These are phyloP conservation scores for Drosophila kanekoi DNA, from an alignment of 2,888 invertebrate species.

Conservation along the genomic window DNA sequence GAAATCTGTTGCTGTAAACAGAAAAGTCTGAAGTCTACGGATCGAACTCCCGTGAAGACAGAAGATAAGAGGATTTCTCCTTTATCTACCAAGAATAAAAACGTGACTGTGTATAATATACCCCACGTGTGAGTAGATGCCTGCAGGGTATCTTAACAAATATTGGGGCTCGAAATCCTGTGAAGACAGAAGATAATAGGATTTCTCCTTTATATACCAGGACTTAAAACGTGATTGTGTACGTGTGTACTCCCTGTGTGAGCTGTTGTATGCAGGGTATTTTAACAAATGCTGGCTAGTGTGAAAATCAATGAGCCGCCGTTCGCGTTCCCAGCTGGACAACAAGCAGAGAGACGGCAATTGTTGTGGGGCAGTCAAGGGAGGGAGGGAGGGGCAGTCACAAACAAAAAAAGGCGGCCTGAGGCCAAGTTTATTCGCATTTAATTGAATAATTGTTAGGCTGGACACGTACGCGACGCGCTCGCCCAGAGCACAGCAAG, in stretches of 20 bases:
- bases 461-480: conserved; percentile 79
- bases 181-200: no score
- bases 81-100: no score
- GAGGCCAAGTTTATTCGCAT: conserved; percentile 82
- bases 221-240: background rate
- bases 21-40: no score
- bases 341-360: conserved; percentile 5
- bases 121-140: background rate
- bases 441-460: conserved; percentile 85
- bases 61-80: no score
- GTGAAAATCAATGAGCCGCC: conserved; percentile 71
- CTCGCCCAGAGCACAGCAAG: conserved; percentile 31
- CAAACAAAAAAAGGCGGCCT: conserved; percentile 2
- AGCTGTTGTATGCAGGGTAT: conserved; percentile 23
- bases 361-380: background rate
- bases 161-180: background rate
- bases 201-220: no score
- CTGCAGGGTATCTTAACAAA: conserved; percentile 46
- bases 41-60: no score
- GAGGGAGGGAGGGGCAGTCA: conserved; percentile 18
- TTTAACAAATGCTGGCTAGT: conserved; percentile 57
- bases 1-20: no score
- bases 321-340: conserved; percentile 40
- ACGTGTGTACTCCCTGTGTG: background rate
- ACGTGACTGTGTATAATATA: background rate